These are phyloP conservation scores for Xyrichtys novacula DNA, from an alignment of 2,797 vertebrate species.

Conservation along the genomic window DNA sequence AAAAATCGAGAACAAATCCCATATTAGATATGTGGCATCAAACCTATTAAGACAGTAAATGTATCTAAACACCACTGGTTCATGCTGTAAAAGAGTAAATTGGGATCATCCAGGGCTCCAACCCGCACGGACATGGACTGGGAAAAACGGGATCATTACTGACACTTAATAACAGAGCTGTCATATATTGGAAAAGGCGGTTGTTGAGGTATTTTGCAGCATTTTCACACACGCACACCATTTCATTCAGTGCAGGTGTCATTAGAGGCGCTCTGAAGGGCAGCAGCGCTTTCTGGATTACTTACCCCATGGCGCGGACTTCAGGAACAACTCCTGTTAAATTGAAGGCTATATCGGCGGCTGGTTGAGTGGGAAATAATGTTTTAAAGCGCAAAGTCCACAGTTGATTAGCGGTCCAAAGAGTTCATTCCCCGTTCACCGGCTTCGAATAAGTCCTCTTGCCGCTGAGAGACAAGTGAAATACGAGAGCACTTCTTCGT, in stretches of 20 bases:
- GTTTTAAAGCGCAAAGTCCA: conserved; percentile 66
- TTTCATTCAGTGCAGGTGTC: conserved; percentile 63
- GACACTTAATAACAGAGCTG: conserved; percentile 1
- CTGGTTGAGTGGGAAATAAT: conserved; percentile 4
- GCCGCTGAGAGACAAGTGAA: conserved; percentile 69
- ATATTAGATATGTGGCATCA: not conserved
- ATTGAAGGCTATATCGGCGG: conserved; percentile 6
- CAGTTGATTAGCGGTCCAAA: conserved; percentile 59
- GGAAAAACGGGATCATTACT: not conserved
- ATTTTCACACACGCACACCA: conserved; percentile 33
- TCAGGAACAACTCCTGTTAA: conserved; percentile 69
- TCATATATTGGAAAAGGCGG: not conserved
- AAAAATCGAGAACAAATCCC: not conserved
- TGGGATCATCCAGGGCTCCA: conserved; percentile 12
- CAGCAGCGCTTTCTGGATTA: conserved; percentile 59
- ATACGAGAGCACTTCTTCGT: conserved; percentile 74
- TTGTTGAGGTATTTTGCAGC: conserved; percentile 7
- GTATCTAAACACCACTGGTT: conserved; percentile 18
- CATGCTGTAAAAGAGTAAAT: conserved; percentile 9
- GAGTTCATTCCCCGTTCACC: conserved; percentile 68
- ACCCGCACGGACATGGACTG: conserved; percentile 10
- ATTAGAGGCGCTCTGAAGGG: conserved; percentile 52
- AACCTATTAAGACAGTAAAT: conserved; percentile 7
- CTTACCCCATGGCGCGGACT: conserved; percentile 86
- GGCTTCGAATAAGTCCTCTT: conserved; percentile 60